These are phyloP conservation scores for Agonopterix heracliana DNA, from an alignment of 2,888 invertebrate species.

Conservation along the genomic window DNA sequence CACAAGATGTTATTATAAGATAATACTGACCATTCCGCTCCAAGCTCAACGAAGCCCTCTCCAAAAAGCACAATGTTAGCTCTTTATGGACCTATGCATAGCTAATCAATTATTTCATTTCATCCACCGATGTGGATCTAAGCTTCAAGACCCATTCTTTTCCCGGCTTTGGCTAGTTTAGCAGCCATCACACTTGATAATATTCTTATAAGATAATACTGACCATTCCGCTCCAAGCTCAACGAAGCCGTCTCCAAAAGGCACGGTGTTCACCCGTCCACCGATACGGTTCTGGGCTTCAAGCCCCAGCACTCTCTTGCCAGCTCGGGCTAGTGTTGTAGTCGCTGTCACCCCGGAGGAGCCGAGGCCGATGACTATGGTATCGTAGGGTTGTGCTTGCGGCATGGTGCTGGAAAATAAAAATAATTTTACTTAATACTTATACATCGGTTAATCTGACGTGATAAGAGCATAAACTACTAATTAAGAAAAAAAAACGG, in stretches of 20 bases:
- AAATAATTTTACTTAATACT: no score
- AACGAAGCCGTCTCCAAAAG: constrained; percentile 47
- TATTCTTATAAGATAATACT: constrained; percentile 10
- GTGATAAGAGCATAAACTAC: no score
- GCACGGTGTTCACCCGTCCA: constrained; percentile 50
- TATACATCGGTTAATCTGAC: no score
- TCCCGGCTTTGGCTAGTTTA: constrained; percentile 20
- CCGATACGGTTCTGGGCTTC: constrained; percentile 53
- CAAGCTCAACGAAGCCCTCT: constrained; percentile 50
- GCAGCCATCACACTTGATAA: neutral
- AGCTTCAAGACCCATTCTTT: constrained; percentile 48
- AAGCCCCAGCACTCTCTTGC: constrained; percentile 43
- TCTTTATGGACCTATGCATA: no score
- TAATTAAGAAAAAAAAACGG: no score
- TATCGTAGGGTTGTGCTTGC: constrained; percentile 32
- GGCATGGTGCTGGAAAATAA: neutral
- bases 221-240: constrained; percentile 63
- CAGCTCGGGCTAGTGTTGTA: constrained; percentile 37
- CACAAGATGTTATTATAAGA: neutral
- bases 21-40: constrained; percentile 53
- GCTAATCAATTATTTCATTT: constrained; percentile 4
- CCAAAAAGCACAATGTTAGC: constrained; percentile 49
- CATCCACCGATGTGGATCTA: constrained; percentile 48
- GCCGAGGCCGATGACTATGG: constrained; percentile 53
- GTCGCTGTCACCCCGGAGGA: constrained; percentile 48